Conservation (phyloP, 2,888 invertebrate genomes). For the Maniola hyperantus region DNA sequence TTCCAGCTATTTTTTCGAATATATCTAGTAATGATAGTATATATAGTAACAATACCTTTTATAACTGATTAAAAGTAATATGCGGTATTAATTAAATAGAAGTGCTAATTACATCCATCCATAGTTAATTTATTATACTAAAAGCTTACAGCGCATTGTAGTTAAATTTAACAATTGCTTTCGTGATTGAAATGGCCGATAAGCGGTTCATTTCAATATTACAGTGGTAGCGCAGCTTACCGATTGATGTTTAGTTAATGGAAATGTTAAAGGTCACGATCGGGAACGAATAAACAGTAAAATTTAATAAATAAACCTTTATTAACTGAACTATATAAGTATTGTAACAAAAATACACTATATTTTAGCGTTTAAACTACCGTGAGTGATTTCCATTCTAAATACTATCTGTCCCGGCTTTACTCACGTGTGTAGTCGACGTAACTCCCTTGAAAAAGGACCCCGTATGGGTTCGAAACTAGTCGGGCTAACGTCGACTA, state of each 20-base stretch:
- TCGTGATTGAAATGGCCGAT: not conserved
- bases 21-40: too few species aligned
- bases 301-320: too few species aligned
- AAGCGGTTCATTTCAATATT: slow-evolving; percentile 3
- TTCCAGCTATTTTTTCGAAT: too few species aligned
- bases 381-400: too few species aligned
- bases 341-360: too few species aligned
- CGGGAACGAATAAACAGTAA: not conserved
- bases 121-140: not conserved
- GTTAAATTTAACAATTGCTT: not conserved
- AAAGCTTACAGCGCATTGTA: not conserved
- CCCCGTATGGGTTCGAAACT: too few species aligned
- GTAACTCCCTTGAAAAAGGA: too few species aligned
- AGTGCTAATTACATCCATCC: not conserved
- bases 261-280: slow-evolving; percentile 2
- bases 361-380: too few species aligned
- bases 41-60: not conserved
- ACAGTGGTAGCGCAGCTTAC: not conserved
- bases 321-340: too few species aligned
- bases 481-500: too few species aligned
- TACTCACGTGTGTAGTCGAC: too few species aligned
- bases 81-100: not conserved
- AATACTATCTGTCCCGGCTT: too few species aligned
- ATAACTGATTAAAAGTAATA: not conserved
- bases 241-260: slow-evolving; percentile 7